Evolutionary conservation across 2,888 invertebrate genomes (phyloP), one percentile per base, ranked within the genome.

Genomic region (Thecophora atra): DNA sequence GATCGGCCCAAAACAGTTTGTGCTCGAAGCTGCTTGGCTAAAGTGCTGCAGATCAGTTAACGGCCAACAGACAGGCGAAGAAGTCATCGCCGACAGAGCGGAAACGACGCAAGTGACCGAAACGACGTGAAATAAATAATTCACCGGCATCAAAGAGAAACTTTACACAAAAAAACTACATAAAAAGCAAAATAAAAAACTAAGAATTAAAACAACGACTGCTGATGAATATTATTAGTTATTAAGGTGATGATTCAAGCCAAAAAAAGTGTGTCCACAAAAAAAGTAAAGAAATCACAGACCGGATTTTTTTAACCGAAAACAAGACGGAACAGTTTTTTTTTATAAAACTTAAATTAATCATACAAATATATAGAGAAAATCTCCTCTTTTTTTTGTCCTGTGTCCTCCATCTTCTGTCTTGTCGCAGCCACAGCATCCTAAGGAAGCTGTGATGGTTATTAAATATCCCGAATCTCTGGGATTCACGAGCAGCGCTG

Each of bases 11-110:
- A n/a, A 72, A 76, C 77, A 79, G 78, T 79, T 77, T 73, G 73
- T 72, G 76, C 74, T 77, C 73, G 76, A 73, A 76, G 74, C 77
- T 79, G 78, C 77, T 78, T 78, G 78, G 70, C 76, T 63, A 51
- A 56, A 70, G 65, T 56, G 54, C 71, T 65, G 74, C 74, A 74
- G 65, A 73, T 74, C 71, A 68, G 67, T 72, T 63, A 30, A 52
- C 60, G 15, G 26, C 28, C 11, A 6, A 21, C 17, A 17, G 51
- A 21, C 56, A 52, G 52, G 26, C 24, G 26, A 58, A 30, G 42
- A 67, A 67, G 58, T 69, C 15, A 69, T 69, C 58, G 47, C n/a
- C 26, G 28, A 8, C 30, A 56, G 24, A 19, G 42, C 58, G 54
- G 19, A 64, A 62, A 62, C 15, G 56, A 51, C 51, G 54, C 37